Base-by-base conservation (phyloP, 2,888 invertebrate genomes). In the Luperina nickerlii region DNA sequence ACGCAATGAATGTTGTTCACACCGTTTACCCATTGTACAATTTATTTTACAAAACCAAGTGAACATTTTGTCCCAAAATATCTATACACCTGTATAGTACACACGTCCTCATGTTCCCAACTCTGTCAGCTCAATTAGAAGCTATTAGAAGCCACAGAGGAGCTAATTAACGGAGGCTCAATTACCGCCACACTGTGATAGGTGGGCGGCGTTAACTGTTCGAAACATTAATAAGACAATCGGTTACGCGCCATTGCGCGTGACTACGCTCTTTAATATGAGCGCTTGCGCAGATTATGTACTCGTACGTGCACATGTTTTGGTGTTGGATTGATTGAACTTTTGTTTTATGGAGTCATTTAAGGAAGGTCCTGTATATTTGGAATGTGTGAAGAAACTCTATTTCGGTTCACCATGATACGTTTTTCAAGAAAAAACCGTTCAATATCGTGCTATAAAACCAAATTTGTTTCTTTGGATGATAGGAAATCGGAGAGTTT, bases 131-230 rank as follows among this genome's bases (percentile, higher is more conserved):
- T 78, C 81, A 60, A 85, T 85, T 85, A 86, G 9, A 79, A 74
- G 62, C 79, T 79, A 83, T 85, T 86, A 85, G 77, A 76, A 68
- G 70, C 63, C 68, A 71, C 71, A 66, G 76, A 82, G 73, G 84
- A 88, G 86, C 88, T 91, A 91, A 92, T 92, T 91, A 91, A 90
- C 84, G 74, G 73, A 42, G 81, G 87, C 88, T 90, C 88, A 90
- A 88, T 91, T 91, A 88, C 83, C 83, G 68, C 42, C 60, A 42
- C 68, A 60, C 63, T 76, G 48, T 82, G 88, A 91, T 92, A 90
- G 92, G 92, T 92, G 90, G 94, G 94, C 92, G 94, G 91, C 84
- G 86, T 73, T 92, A 91, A 93, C 93, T 91, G 94, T 93, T 90
- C 87, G 81, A 87, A 87, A 90, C 89, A 91, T 92, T 95, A 94